Conservation (phyloP, 1,140 invertebrate species). For the Thaumatotibia leucotreta region DNA sequence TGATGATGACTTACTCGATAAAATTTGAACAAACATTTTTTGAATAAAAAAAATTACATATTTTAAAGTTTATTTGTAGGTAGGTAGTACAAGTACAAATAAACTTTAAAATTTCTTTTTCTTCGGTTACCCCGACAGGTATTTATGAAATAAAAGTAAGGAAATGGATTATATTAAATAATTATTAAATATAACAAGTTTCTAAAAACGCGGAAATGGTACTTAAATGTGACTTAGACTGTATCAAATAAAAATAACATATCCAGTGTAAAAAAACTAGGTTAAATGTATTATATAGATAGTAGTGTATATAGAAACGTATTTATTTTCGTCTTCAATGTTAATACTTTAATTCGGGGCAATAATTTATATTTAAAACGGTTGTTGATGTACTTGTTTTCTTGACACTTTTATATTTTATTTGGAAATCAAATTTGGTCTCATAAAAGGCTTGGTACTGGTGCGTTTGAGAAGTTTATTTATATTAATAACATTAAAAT, state of each 20-base stretch:
- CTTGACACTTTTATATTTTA: conserved; percentile 43
- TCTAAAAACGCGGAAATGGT: not conserved
- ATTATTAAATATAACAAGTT: not conserved
- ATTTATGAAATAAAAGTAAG: too few species aligned
- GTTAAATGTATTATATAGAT: conserved; percentile 64
- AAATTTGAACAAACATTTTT: too few species aligned
- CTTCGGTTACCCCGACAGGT: too few species aligned
- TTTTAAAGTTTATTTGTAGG: too few species aligned
- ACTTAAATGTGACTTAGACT: not conserved
- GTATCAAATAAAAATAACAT: conserved; percentile 68
- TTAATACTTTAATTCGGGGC: conserved; percentile 56
- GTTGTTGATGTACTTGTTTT: conserved; percentile 56
- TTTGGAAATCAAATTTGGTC: conserved; percentile 19
- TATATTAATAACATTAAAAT: too few species aligned
- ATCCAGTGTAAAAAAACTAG: conserved; percentile 69
- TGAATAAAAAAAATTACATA: too few species aligned
- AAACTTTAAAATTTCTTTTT: too few species aligned
- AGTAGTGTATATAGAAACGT: conserved; percentile 60
- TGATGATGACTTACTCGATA: too few species aligned
- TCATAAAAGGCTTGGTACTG: conserved; percentile 8
- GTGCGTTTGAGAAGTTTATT: conserved; percentile 13
- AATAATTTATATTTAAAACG: conserved; percentile 56
- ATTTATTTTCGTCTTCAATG: conserved; percentile 56
- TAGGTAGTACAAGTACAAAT: too few species aligned
- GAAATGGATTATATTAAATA: too few species aligned